Base-by-base conservation (phyloP, 2,888 invertebrate species). In the Thalpophila matura region DNA sequence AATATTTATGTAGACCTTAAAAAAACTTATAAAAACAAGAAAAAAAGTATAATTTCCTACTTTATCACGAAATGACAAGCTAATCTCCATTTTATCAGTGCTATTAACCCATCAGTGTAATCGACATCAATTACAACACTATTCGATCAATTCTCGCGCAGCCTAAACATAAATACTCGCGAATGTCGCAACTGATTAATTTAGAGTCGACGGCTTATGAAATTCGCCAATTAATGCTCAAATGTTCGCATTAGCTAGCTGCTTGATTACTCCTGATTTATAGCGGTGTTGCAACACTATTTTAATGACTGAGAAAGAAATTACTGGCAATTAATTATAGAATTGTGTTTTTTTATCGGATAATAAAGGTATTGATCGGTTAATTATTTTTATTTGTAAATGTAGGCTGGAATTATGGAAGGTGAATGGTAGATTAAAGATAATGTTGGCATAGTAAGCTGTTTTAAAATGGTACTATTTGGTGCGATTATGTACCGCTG, bases 181-280 rank as follows among this genome's bases (percentile, higher is more conserved):
- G 22, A 62, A 55, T 77, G 62, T 80, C 77, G 80, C 78, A 82
- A 84, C 77, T 76, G 80, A 85, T 84, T 82, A 83, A 84, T 83
- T 80, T 76, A 61, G 63, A 71, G 73, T 66, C 68, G 77, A 80
- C 79, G 73, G 74, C 69, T 86, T 86, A 86, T 82, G 86, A 84
- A 88, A 87, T 81, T 73, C 55, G 71, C 78, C 86, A 86, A 89
- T 89, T 87, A 87, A 79, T 74, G 79, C 80, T 82, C 83, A 83
- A 87, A 86, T 81, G 83, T 82, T 78, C 77, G 82, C 82, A 84
- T 86, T 86, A 87, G 74, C 82, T 79, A 80, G 74, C 67, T 70
- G 75, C 71, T 76, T 82, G 80, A 85, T 85, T 85, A 82, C 75
- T 33, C 16, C 53, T 76, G 70, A 78, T 76, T 78, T 78, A 78